These are phyloP conservation scores for Nylanderia fulva DNA, from an alignment of 1,140 invertebrate species.

Conservation along the genomic window DNA sequence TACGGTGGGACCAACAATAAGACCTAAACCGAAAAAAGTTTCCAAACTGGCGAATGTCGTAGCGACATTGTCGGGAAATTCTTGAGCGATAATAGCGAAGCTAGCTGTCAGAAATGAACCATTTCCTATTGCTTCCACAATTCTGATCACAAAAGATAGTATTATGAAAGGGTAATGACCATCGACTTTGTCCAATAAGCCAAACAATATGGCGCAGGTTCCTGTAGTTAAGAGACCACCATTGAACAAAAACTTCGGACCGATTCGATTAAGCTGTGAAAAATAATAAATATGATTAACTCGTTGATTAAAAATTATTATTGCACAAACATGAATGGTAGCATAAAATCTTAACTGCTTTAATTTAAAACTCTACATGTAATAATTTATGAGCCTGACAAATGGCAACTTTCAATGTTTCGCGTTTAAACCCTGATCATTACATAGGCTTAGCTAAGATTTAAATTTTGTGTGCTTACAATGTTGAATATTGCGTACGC, in stretches of 20 bases:
- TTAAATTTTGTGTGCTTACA: not conserved
- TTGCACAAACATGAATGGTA: not conserved
- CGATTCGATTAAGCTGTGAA: slow-evolving; percentile 91
- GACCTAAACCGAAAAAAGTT: slow-evolving; percentile 95
- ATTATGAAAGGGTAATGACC: slow-evolving; percentile 93
- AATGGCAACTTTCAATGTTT: not conserved
- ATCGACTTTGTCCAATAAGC: slow-evolving; percentile 93
- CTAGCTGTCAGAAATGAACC: slow-evolving; percentile 96
- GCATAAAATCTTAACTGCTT: not conserved
- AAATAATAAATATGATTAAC: not conserved
- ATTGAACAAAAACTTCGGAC: slow-evolving; percentile 95
- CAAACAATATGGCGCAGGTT: slow-evolving; percentile 94
- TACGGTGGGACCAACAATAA: slow-evolving; percentile 94
- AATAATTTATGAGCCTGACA: not conserved
- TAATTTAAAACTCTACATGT: not conserved
- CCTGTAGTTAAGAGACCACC: slow-evolving; percentile 94
- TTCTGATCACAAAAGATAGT: slow-evolving; percentile 94
- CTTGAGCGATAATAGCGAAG: slow-evolving; percentile 97
- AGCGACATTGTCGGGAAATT: slow-evolving; percentile 96
- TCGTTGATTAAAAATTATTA: not conserved
- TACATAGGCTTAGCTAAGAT: not conserved
- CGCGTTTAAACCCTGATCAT: not conserved
- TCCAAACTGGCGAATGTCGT: slow-evolving; percentile 96
- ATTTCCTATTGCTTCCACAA: slow-evolving; percentile 96
- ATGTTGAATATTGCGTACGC: not conserved